Percentiles rank a stretch among this genome's conserved stretches.
These are phyloP conservation scores for Hetaerina titia DNA, from an alignment of 2,888 invertebrate genomes.

Conservation along the genomic window DNA sequence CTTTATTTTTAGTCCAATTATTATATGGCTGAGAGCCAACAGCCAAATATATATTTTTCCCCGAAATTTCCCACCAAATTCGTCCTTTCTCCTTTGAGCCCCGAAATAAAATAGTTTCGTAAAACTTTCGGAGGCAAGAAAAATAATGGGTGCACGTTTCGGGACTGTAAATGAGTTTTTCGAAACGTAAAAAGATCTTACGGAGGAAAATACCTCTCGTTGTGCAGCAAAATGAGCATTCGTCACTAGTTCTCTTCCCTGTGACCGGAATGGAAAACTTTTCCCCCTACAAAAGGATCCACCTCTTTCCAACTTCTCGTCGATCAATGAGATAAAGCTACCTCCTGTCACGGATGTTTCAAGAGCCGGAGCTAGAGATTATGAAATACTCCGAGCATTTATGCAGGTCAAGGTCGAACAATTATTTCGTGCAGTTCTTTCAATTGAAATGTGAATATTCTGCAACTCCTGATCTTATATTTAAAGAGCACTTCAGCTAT, in stretches of 20 bases:
- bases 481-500: no score
- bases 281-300: not conserved
- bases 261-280: not conserved
- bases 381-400: not conserved
- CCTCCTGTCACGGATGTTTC: not conserved
- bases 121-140: not conserved
- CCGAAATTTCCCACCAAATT: not conserved
- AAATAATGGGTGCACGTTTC: not conserved
- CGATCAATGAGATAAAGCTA: not conserved
- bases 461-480: not conserved
- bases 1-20: no score
- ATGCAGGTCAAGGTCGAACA: not conserved
- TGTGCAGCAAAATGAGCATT: not conserved
- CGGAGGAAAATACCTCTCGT: not conserved
- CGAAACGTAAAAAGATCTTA: not conserved
- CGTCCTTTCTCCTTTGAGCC: not conserved
- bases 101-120: not conserved
- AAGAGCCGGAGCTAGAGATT: not conserved
- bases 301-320: not conserved
- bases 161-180: not conserved
- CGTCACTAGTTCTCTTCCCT: not conserved
- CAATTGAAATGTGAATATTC: not conserved
- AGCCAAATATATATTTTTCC: no score
- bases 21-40: no score
- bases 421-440: not conserved